Base-by-base conservation (phyloP, 2,888 invertebrate species). In the Podotricha telesiphe region DNA sequence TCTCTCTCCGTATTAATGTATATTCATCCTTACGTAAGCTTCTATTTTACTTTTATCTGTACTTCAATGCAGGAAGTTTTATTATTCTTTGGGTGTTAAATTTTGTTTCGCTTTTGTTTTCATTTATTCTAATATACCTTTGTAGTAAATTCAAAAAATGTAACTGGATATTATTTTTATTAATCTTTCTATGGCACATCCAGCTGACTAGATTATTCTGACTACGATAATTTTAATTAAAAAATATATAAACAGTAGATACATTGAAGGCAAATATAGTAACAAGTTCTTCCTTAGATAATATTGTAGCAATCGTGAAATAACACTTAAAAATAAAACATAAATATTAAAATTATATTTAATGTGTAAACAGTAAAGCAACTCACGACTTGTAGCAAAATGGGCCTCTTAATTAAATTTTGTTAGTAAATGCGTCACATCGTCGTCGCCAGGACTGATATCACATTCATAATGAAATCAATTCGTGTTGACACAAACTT, bases 381-480 rank as follows among this genome's bases (percentile, higher is more conserved):
- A 28, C 6, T 28, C 17, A 13, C 11, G 10, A 42, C 6, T n/a
- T 13, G 17, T 2, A 28, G 22, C n/a, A 42, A 42, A 42, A 13
- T 42, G 15, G 11, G 59, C 11, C 10, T 42, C 11, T 22, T 42
- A 53, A 53, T 53, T 42, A 65, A 65, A 65, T 34, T n/a, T 28
- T 2, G 13, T n/a, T 13, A 28, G 47, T 47, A 22, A 61, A 45
- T 11, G 61, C n/a, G 47, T 28, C 34, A 17, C 13, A 47, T 17
- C 34, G 61, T 17, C 61, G 47, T 47, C 47, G 28, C 61, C 48
- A 13, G 7, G 1, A 34, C 28, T 28, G 61, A 47, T 61, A 45
- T 47, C 34, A 34, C 10, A 61, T 47, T 42, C 58, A 20, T 42
- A 40, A 58, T 58, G 20, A 15, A 42, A 42, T 61, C 61, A 61